These are phyloP conservation scores for Sarotherodon lohbergeri DNA, from an alignment of 2,113 vertebrate genomes.

Conservation along the genomic window DNA sequence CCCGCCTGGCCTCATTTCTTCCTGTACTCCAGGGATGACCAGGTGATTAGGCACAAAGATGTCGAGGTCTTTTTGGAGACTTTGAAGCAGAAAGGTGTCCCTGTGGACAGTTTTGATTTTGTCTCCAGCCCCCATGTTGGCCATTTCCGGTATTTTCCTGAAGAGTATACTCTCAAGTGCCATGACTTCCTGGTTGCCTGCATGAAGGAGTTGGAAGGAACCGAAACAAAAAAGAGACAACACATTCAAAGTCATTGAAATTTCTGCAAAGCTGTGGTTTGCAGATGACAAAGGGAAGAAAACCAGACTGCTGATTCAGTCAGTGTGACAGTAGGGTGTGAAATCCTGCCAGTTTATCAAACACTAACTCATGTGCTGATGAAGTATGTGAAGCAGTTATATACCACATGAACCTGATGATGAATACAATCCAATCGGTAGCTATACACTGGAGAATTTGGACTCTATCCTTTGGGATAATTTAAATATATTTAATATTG, in stretches of 20 bases:
- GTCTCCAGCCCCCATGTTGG: constrained; percentile 81
- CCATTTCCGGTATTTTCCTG: constrained; percentile 82
- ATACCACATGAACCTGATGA: background rate
- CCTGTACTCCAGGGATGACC: constrained; percentile 85
- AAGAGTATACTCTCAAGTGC: constrained; percentile 81
- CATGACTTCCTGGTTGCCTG: constrained; percentile 78
- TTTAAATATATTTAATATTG: constrained; percentile 43
- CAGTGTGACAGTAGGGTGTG: background rate
- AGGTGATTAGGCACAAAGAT: constrained; percentile 77
- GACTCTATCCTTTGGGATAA: background rate
- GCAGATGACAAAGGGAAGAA: background rate
- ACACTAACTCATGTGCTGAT: background rate
- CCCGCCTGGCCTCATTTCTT: constrained; percentile 90
- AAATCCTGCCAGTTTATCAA: background rate
- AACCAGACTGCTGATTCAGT: background rate
- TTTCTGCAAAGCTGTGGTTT: background rate
- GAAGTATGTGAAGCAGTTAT: background rate
- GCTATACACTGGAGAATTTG: constrained; percentile 30
- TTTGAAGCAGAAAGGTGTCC: constrained; percentile 70
- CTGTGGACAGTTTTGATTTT: constrained; percentile 82
- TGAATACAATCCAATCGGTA: background rate
- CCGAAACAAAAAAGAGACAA: constrained; percentile 31
- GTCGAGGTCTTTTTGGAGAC: constrained; percentile 75
- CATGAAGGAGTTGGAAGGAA: constrained; percentile 32
- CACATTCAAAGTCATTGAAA: constrained; percentile 32